Base-by-base conservation (phyloP, 2,888 invertebrate species). In the Nowickia ferox region DNA sequence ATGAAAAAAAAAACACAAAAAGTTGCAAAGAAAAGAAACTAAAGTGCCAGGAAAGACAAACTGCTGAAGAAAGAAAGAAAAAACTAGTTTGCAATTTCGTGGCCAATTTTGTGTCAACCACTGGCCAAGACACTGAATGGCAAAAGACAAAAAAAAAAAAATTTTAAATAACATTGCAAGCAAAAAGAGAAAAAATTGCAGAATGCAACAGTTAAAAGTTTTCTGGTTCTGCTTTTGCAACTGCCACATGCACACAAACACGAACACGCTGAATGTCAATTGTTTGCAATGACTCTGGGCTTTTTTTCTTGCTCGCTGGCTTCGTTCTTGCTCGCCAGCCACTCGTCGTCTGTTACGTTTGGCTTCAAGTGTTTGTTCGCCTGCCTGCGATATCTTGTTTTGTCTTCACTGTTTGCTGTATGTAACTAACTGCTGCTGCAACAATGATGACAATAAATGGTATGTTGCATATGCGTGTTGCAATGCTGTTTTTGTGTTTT, bases 21-120 rank as follows among this genome's bases (percentile, higher is more conserved):
- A 38, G 5, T 17, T 44, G 0, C 9, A 53, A 19, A 42, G 42
- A 44, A 19, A 79, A 55, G 59, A 74, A 68, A 65, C 22, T 48
- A 72, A 57, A 72, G 44, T 48, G 59, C 68, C 53, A 44, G 44
- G n/a, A 42, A 57, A 53, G 71, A 66, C 57, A 76, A 74, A 55
- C n/a, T 59, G 46, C 44, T n/a, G 8, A 59, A 51, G 44, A 69
- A 2, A 55, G 9, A n/a, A 42, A 38, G 46, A 46, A 44, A 17
- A 72, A 86, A 86, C 86, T 69, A 79, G 86, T 86, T 86, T 86
- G 79, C 71, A 83, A 86, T 86, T 86, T 86, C 86, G 86, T 86
- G 86, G 86, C 83, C 86, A 86, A 83, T 86, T 86, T 86, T 82
- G 79, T 82, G 65, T 69, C 77, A 75, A 76, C 76, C 76, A 77